Conservation (phyloP, 2,113 vertebrate species). For the Parus major region DNA sequence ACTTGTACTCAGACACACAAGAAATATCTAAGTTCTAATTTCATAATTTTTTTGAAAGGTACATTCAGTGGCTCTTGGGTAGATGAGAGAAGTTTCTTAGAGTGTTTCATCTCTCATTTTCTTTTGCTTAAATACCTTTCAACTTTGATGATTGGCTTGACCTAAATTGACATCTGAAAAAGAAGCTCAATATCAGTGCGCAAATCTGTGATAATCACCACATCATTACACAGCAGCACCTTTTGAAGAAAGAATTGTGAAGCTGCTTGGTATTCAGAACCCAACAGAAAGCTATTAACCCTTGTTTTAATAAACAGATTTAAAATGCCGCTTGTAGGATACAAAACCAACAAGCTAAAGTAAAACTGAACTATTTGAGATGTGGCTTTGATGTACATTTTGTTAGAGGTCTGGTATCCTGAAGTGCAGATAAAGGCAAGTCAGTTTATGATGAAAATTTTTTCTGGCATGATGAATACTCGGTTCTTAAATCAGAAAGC, state of each 20-base stretch:
- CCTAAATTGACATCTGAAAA: not conserved
- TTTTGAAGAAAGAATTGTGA: not conserved
- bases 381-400: not conserved
- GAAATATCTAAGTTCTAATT: not conserved
- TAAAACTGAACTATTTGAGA: not conserved
- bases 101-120: conserved; percentile 2
- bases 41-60: not conserved
- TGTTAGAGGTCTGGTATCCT: not conserved
- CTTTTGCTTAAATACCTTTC: conserved; percentile 8
- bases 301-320: not conserved
- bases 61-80: not conserved
- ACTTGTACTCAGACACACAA: not conserved
- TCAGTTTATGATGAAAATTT: not conserved
- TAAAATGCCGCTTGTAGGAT: not conserved
- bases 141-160: not conserved
- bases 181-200: not conserved
- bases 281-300: not conserved
- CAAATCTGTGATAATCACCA: not conserved
- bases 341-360: not conserved
- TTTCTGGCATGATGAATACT: not conserved
- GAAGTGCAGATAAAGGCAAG: not conserved
- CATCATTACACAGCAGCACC: not conserved
- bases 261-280: not conserved
- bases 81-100: not conserved
- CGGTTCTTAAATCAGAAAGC: not conserved